phyloP scores from a whole-genome alignment of 2,113 vertebrate species.

The Lepidothrix coronata region DNA sequence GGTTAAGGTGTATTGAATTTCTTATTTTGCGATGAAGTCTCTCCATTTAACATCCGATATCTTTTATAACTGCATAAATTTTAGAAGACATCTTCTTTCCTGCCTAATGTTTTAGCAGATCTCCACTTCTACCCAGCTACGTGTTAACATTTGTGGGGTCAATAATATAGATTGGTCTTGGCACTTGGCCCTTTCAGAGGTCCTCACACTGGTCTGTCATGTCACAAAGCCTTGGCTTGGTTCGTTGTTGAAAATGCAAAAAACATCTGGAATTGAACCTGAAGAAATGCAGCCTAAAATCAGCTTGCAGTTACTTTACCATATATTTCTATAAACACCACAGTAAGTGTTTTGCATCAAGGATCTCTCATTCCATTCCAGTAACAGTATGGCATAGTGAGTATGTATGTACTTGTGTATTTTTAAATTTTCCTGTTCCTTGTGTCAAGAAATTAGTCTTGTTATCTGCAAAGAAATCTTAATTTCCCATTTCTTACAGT shows the following conservation, averaged over 20 bases:
- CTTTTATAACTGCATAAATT: neutral
- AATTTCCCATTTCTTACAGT: neutral
- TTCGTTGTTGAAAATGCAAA: neutral
- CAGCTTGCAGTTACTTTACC: neutral
- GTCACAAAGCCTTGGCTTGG: neutral
- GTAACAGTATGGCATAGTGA: neutral
- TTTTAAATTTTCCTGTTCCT: neutral
- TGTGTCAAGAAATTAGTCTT: neutral
- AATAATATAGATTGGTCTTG: neutral
- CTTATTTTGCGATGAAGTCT: neutral
- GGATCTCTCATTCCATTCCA: neutral
- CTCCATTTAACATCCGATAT: neutral
- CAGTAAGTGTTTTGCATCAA: neutral
- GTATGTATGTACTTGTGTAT: neutral
- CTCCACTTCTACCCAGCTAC: neutral
- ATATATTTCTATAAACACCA: neutral
- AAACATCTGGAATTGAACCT: neutral
- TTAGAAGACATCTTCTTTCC: neutral
- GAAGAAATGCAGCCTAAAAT: neutral
- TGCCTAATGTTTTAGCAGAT: neutral
- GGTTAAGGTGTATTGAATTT: neutral
- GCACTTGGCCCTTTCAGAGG: neutral
- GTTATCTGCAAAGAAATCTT: neutral
- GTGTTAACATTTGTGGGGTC: neutral
- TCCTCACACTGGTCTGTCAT: neutral